Base-by-base conservation (phyloP, 2,113 vertebrate species). In the Piliocolobus tephrosceles region DNA sequence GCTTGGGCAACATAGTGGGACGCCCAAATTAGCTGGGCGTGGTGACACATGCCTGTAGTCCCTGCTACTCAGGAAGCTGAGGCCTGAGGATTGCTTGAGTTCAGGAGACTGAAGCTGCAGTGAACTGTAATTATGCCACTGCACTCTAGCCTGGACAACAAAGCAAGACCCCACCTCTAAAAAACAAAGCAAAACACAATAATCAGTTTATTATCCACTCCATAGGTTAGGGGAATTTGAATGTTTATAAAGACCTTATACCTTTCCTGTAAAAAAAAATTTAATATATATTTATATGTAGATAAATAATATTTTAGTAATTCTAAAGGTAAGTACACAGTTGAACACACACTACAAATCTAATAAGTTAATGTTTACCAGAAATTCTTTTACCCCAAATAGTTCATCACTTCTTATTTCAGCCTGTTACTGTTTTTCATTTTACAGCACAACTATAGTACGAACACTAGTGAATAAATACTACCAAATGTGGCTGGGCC, bases 231-330 rank as follows among this genome's bases (percentile, higher is more conserved):
- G 32, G 43, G 17, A 86, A 61, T 75, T 75, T 86, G 79, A 95
- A 47, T 94, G 52, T 87, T 92, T 96, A 8, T 55, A 88, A 90
- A 50, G n/a, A 78, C 43, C 8, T 91, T 27, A 52, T 57, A 50
- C 18, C 27, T 84, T 92, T 9, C 0, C 40, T 90, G 38, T 90
- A 45, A 91, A 80, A 76, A 81, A 22, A 82, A 68, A 72, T 94
- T 80, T 55, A 78, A 61, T 40, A 43, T 8, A 38, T 96, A 94
- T 91, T 91, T 40, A 50, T 75, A 61, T n/a, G 13, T 68, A 55
- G 66, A 85, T 57, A 84, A 52, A 75, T 79, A 75, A 76, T 87
- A 16, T 96, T 84, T 93, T 50, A 75, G 61, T 57, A 97, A 90
- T 87, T 94, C 43, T 89, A 87, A 82, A 95, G 76, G 58, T 88